Evolutionary conservation across 2,113 vertebrate species (phyloP).

Genomic region (Dendropsophus ebraccatus): DNA sequence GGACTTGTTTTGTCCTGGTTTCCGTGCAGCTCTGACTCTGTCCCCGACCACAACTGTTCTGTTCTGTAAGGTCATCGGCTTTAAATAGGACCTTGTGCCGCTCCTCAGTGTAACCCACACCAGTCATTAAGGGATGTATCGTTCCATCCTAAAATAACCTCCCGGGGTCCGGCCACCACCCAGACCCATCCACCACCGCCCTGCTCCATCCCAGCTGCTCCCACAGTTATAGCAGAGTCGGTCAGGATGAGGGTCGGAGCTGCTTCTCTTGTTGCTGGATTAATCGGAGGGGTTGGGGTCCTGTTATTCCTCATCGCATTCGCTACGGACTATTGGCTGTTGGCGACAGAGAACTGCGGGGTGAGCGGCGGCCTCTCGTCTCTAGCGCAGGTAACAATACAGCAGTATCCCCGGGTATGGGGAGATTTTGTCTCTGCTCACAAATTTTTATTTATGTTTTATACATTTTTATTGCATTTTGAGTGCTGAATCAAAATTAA

Average conservation of each 20-base stretch:
- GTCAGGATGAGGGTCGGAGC: conserved; percentile 80
- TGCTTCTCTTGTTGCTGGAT: conserved; percentile 74
- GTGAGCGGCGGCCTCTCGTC: not conserved
- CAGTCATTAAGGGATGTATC: conserved; percentile 63
- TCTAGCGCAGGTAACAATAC: conserved; percentile 19
- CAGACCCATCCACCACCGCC: not conserved
- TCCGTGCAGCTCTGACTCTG: conserved; percentile 27
- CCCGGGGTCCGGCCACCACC: conserved; percentile 36
- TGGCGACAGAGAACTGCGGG: conserved; percentile 80
- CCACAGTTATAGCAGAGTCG: not conserved
- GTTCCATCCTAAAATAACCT: conserved; percentile 80
- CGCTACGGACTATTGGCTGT: conserved; percentile 86
- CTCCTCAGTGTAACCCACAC: conserved; percentile 75
- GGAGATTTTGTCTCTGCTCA: no score
- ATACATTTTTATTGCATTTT: no score
- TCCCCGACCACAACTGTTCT: conserved; percentile 66
- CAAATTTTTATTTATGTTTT: no score
- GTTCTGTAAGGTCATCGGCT: conserved; percentile 67
- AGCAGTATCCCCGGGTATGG: no score
- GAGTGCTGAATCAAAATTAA: no score
- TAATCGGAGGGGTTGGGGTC: conserved; percentile 76
- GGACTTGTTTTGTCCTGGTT: not conserved
- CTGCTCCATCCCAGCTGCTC: conserved; percentile 21
- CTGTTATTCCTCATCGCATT: conserved; percentile 83
- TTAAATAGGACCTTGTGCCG: conserved; percentile 68